Evolutionary conservation across 2,888 invertebrate species (phyloP), one percentile per base, ranked within the genome.

Genomic region (Gandaritis pyraliata): DNA sequence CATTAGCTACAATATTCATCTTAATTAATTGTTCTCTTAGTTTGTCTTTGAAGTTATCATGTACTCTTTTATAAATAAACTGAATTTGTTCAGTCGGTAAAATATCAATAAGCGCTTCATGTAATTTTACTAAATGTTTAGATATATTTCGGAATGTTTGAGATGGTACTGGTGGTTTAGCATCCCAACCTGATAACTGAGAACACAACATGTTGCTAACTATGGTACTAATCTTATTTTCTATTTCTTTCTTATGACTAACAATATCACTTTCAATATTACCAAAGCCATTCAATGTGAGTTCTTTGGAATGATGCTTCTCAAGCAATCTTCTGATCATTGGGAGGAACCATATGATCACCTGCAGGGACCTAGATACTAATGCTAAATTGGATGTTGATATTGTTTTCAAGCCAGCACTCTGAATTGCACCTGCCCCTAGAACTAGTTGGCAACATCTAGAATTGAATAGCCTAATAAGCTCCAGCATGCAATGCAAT

Each of bases 341-440:
- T 0, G 96, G 96, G 77, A 97, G 90, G 68, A 96, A 90, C 96
- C 96, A 96, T 57, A 96, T 87, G 48, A 98, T 93, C 23, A 98
- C 93, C 77, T 97, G 97, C 36, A 98, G 86, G 33, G 97, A 97
- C 72, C 97, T 93, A 12, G 96, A 96, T 0, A 97, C 96, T 69
- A 98, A 88, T 10, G 97, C 98, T 75, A 99, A 93, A 90, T 99
- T 98, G 38, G 97, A 97, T 75, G 97, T 98, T 4, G 98, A 98
- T 69, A 98, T 98, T 29, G 97, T 98, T 88, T 97, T 97, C 56
- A 98, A 90, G 5, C 99, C 99, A 39, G 98, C 98, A 68, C 98
- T 96, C 78, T 97, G 96, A 79, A 99, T 94, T 6, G 99, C 99
- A 46, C 99, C 99, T 43, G 99, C 99, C 46, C 99, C 99, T 58